Evolutionary conservation across 2,797 vertebrate genomes (phyloP).

Genomic region (Lagorchestes hirsutus): DNA sequence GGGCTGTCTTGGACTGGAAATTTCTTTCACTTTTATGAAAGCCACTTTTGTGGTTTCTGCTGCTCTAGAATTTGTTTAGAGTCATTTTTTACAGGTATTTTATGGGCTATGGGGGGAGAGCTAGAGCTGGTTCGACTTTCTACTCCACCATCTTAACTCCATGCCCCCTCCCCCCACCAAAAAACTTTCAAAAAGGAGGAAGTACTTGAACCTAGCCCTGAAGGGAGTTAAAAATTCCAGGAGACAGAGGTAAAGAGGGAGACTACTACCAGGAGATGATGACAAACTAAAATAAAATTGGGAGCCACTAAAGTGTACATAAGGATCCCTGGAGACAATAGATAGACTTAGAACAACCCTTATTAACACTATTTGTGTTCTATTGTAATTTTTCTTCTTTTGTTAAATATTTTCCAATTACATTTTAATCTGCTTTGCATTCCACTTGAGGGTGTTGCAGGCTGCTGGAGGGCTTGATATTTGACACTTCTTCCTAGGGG

Average conservation of each 20-base stretch:
- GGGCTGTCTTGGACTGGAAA: too few species aligned
- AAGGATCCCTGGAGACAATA: background rate
- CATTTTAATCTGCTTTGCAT: background rate
- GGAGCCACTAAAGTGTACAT: background rate
- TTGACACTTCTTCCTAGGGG: background rate
- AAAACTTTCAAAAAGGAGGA: background rate
- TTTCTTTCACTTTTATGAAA: too few species aligned
- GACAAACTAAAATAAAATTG: background rate
- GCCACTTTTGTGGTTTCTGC: too few species aligned
- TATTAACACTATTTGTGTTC: background rate
- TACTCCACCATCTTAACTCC: too few species aligned
- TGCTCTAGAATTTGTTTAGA: too few species aligned
- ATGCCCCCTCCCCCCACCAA: background rate
- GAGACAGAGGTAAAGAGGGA: background rate
- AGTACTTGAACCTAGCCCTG: background rate
- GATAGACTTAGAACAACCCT: background rate
- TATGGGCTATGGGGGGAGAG: too few species aligned
- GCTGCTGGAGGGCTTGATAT: background rate
- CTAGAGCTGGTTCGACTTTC: too few species aligned
- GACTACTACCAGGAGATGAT: background rate
- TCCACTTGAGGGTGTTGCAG: background rate
- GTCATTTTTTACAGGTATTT: too few species aligned
- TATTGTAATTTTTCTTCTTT: background rate
- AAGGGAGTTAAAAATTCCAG: background rate
- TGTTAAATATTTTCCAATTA: background rate